A percentile compares a stretch with the other conserved stretches of the same genome.
Conservation (phyloP, 2,888 invertebrate genomes). For the Plebejus argus region DNA sequence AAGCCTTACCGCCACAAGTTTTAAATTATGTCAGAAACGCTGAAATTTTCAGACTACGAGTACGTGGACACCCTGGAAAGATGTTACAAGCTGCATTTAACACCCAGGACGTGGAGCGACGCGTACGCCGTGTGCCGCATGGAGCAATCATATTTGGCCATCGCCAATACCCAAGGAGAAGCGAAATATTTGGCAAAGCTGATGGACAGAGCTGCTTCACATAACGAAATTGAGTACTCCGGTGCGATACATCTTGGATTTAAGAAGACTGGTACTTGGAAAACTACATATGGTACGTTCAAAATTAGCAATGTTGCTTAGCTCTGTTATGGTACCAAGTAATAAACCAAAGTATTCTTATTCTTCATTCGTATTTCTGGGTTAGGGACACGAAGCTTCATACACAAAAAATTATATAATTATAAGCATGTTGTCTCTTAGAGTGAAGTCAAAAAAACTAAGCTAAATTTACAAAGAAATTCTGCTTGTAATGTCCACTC, state of each 20-base stretch:
- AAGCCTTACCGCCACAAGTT: too few relatives aligned
- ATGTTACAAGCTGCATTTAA: slow-evolving; percentile 12
- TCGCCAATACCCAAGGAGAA: not conserved
- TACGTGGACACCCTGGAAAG: not conserved
- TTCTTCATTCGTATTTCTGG: too few relatives aligned
- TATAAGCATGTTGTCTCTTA: too few relatives aligned
- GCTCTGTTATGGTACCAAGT: not conserved
- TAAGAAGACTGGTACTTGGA: slow-evolving; percentile 11
- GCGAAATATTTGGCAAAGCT: not conserved
- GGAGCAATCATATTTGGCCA: slow-evolving; percentile 7
- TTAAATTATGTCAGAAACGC: not conserved
- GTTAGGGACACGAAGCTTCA: too few relatives aligned
- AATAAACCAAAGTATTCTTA: too few relatives aligned
- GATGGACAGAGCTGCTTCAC: not conserved
- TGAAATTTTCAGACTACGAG: slow-evolving; percentile 9
- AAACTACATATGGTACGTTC: not conserved
- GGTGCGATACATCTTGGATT: slow-evolving; percentile 11
- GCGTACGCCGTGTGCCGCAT: slow-evolving; percentile 10
- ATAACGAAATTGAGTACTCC: slow-evolving; percentile 16
- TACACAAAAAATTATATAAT: too few relatives aligned
- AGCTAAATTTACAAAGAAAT: not conserved
- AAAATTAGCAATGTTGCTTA: not conserved
- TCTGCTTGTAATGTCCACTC: not conserved
- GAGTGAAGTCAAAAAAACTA: too few relatives aligned
- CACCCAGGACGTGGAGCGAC: slow-evolving; percentile 20